Evolutionary conservation across 2,888 invertebrate species (phyloP), one percentile per base, ranked within the genome.

Genomic region (Beris chalybata): DNA sequence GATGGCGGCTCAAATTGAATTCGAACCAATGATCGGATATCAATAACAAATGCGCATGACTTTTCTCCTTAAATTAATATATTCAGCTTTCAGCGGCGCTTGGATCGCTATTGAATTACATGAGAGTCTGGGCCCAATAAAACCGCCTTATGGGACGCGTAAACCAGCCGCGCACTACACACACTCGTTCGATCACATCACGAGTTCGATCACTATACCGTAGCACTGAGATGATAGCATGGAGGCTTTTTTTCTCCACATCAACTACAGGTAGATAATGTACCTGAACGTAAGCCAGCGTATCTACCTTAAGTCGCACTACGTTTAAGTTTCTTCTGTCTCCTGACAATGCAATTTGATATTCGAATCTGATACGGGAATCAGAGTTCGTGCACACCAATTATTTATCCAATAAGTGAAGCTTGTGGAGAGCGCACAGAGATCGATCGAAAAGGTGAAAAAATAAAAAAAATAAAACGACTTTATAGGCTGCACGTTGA

Each of bases 381-480:
- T 72, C 73, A 70, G 70, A 73, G 72, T 73, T 73, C 72, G 72
- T 71, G 73, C 70, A 71, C 73, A 73, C 73, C 73, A 73, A 73
- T 73, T 73, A 73, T 73, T 72, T 73, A 73, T 72, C 72, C 72
- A 71, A 73, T 73, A 71, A 71, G 72, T 71, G 70, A 71, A 71
- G 70, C 70, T 67, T 30, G 22, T 31, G 7, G 50, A 32, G 32
- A 45, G 38, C 38, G 7, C 9, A 5, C 38, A 38, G 38, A 38
- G 38, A 38, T 5, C 38, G 38, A 7, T 38, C 38, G 38, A 38
- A 38, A 9, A 38, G 38, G 38, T 38, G 38, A 4, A 38, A 38
- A 38, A 38, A 38, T 7, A 22, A 22, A 4, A 38, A 38, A 38
- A 38, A 38, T 7, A 22, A 22, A 22, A 22, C 22, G 22, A 22